Conservation (phyloP, 1,140 invertebrate genomes). For the Carcinoscorpius rotundicauda region DNA sequence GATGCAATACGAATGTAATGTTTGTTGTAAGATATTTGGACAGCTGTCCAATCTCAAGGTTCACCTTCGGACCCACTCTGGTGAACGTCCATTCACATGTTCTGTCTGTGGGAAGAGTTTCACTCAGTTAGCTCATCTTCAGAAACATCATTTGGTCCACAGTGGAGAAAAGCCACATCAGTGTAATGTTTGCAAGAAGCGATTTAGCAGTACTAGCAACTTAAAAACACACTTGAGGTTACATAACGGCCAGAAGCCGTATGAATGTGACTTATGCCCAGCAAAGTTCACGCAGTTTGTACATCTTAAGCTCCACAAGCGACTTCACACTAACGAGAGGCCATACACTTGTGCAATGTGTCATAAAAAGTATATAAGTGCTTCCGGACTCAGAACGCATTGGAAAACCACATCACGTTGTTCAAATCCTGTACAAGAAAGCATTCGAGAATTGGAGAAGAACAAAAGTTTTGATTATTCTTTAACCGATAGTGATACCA, state of each 20-base stretch:
- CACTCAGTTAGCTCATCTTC: conserved; percentile 90
- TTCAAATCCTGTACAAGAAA: too few relatives aligned
- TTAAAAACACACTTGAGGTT: conserved; percentile 93
- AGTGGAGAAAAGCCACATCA: conserved; percentile 96
- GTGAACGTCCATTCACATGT: conserved; percentile 94
- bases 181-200: conserved; percentile 92
- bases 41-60: conserved; percentile 97
- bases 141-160: conserved; percentile 96
- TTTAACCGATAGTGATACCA: too few relatives aligned
- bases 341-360: conserved; percentile 93
- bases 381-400: too few relatives aligned
- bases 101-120: conserved; percentile 86
- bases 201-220: conserved; percentile 96
- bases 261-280: conserved; percentile 87
- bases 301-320: conserved; percentile 91
- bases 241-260: conserved; percentile 74
- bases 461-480: too few relatives aligned
- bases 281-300: conserved; percentile 98
- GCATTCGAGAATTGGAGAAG: too few relatives aligned
- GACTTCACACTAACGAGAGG: conserved; percentile 92
- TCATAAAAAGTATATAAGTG: conserved; percentile 3
- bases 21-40: conserved; percentile 95
- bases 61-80: conserved; percentile 92
- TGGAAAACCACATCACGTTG: too few relatives aligned
- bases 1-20: conserved; percentile 97